A percentile compares a stretch with the other conserved stretches of the same genome.
phyloP scores from a whole-genome alignment of 2,797 vertebrate genomes.

The Catamblyrhynchus diadema region DNA sequence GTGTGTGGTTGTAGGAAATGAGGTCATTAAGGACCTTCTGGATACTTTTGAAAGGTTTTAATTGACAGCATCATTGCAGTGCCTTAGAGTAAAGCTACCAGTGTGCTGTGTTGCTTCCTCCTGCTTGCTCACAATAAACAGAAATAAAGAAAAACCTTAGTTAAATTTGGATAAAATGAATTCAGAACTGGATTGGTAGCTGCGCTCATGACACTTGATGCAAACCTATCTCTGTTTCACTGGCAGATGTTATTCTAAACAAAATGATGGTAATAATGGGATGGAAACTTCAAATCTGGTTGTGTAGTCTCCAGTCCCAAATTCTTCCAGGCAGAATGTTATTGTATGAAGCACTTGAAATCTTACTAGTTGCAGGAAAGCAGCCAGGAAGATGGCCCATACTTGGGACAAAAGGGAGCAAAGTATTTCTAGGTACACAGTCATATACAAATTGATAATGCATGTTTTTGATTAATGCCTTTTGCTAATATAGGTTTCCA shows the following conservation, averaged over 20 bases:
- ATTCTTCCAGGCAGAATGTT: background rate
- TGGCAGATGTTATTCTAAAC: background rate
- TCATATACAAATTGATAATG: background rate
- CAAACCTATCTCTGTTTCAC: background rate
- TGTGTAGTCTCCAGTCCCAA: background rate
- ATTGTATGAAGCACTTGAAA: background rate
- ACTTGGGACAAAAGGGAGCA: background rate
- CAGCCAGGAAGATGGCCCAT: background rate
- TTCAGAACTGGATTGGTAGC: background rate
- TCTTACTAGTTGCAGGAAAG: background rate
- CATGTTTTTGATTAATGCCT: background rate
- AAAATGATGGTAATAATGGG: background rate
- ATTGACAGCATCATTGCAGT: background rate
- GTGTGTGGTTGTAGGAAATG: background rate
- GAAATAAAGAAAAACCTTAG: background rate
- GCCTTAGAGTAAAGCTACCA: background rate
- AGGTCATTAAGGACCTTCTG: background rate
- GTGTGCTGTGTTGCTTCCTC: background rate
- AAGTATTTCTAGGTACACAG: background rate
- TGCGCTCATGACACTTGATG: background rate
- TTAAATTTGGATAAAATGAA: background rate
- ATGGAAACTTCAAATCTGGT: background rate
- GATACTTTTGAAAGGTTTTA: background rate
- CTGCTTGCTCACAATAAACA: background rate
- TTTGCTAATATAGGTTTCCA: background rate